Evolutionary conservation across 2,797 vertebrate species (phyloP), one percentile per base, ranked within the genome.

Genomic region (Danio kyathit): DNA sequence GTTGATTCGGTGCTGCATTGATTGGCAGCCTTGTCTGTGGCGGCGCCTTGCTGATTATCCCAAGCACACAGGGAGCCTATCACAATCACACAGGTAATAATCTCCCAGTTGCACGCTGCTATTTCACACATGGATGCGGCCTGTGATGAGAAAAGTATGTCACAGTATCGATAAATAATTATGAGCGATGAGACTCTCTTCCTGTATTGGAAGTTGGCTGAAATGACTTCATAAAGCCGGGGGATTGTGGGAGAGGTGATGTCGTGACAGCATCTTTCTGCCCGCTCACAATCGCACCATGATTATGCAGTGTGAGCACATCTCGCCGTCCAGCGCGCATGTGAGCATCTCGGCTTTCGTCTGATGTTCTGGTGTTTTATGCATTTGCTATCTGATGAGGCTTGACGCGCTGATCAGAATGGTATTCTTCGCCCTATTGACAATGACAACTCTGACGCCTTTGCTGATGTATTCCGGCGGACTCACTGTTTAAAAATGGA

Each of bases 121-220:
- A 94, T 94, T 94, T 95, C 93, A 94, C 93, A 95, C 93, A 93
- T 93, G 93, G 91, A 88, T 89, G 90, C 83, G 87, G 90, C 89
- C 90, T 88, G 89, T 91, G 92, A 93, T 90, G 92, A 90, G 89
- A 93, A 91, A 93, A 90, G 91, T 89, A 89, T 92, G 92, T 92
- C 91, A 57, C 79, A 89, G 86, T 92, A 93, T 93, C 92, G 92
- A 94, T 93, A 92, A 92, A 92, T 92, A 93, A 93, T 94, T 94
- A 93, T 89, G 88, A 90, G 86, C 90, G 86, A 85, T 88, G 90
- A 91, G 87, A 88, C 83, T 85, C 88, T 82, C 76, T 84, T 79
- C 81, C 80, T 85, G 74, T 78, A 89, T 90, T 74, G 82, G 67
- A 76, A 73, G 77, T 73, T 88, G 90, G 81, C 84, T 87, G 87